These are phyloP conservation scores for Hypselothyrea guttata DNA, from an alignment of 2,888 invertebrate species.

Conservation along the genomic window DNA sequence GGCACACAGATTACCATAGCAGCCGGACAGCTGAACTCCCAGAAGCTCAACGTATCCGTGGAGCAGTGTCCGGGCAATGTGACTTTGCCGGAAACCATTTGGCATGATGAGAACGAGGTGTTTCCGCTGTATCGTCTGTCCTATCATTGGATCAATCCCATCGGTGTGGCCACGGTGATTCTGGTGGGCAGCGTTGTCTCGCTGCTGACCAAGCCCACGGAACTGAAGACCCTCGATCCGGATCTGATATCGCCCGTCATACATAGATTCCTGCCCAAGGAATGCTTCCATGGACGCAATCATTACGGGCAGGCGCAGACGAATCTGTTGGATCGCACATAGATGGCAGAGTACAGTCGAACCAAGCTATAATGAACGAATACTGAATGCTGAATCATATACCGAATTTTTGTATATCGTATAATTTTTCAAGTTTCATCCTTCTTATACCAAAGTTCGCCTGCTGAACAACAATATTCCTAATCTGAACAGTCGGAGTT, in stretches of 20 bases:
- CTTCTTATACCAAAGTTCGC: neutral
- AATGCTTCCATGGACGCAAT: slow-evolving; percentile 70
- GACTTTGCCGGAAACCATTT: slow-evolving; percentile 43
- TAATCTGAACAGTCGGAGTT: slow-evolving; percentile 18
- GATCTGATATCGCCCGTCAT: slow-evolving; percentile 85
- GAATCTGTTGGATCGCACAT: slow-evolving; percentile 17
- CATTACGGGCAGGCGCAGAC: slow-evolving; percentile 46
- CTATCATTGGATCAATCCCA: slow-evolving; percentile 91
- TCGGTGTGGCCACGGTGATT: slow-evolving; percentile 87
- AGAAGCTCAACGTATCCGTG: slow-evolving; percentile 84
- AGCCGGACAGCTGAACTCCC: slow-evolving; percentile 84
- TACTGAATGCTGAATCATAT: too few species aligned
- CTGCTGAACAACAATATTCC: slow-evolving; percentile 8
- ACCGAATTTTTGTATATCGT: too few species aligned
- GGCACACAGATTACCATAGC: slow-evolving; percentile 87
- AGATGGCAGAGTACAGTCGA: neutral
- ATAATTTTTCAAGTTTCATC: neutral
- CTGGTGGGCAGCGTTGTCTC: slow-evolving; percentile 87
- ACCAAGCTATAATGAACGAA: neutral
- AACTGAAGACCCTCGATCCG: slow-evolving; percentile 84
- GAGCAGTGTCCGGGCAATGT: slow-evolving; percentile 80
- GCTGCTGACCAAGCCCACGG: slow-evolving; percentile 84
- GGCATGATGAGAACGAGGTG: slow-evolving; percentile 83
- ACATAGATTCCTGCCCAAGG: slow-evolving; percentile 82
- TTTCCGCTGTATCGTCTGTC: slow-evolving; percentile 90